Evolutionary conservation across 2,797 vertebrate genomes (phyloP), one percentile per base, ranked within the genome.

Genomic region (Thunnus albacares): DNA sequence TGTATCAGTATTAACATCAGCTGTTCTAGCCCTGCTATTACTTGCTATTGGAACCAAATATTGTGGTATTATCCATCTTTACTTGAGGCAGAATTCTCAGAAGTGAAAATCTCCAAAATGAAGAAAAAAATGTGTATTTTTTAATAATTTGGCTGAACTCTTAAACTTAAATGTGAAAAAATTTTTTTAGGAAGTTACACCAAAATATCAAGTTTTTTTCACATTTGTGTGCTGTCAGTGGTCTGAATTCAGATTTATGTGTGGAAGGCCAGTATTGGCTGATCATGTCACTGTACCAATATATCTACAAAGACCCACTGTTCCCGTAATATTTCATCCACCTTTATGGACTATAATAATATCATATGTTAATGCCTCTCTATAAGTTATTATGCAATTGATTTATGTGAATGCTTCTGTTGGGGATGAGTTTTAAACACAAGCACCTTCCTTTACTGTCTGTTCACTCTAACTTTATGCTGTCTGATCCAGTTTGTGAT

Each of bases 281-380:
- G 81, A 83, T 83, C 68, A 59, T 91, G 86, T 88, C 83, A 76
- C 64, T 65, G 83, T 60, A 57, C 62, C 71, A 61, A 26, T 85
- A 82, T 76, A 85, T 82, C 65, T 65, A 80, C 43, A 62, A 20
- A 74, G 35, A 68, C 57, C 55, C 74, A 66, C 28, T 58, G 67
- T 66, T 72, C 70, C 59, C 10, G 53, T 75, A 59, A 78, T 85
- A 79, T 89, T 87, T 91, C 84, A 87, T 60, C 67, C 62, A 66
- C 71, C 64, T 89, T 88, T 85, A 92, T 88, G 78, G 80, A 71
- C 75, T 77, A 59, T 87, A 89, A 87, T 79, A 78, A 83, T 81
- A 85, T 89, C 81, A 87, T 80, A 84, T 87, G 81, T 77, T 87
- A 86, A 83, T 85, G 70, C 75, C 71, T 80, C 65, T 79, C 53